Evolutionary conservation across 2,888 invertebrate genomes (phyloP), one percentile per base, ranked within the genome.

Genomic region (Melangyna quadrimaculata): DNA sequence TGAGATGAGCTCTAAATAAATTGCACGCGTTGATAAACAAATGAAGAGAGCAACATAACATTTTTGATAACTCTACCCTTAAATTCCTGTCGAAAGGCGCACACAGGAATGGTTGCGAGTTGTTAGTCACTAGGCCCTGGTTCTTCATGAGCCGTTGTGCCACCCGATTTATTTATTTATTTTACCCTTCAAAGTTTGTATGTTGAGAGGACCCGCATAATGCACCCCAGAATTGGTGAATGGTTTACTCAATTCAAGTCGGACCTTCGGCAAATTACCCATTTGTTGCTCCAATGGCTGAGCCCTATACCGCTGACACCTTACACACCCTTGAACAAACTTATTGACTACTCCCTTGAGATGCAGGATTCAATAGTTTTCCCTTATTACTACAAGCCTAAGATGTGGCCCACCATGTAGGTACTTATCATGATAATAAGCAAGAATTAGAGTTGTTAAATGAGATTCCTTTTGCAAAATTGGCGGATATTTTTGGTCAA

Each of bases 231-330:
- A 51, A 10, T 67, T 67, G 0, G 65, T 67, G 17, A 48, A 67
- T 51, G 65, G 65, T 19, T 45, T 45, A 19, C 10, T 32, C 29
- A 65, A 32, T 48, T 65, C 45, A 0, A 65, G 48, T 2, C 67
- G 22, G 3, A 35, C 22, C 35, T 29, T 19, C 1, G 48, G 32
- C 17, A 67, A 51, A 22, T 35, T 67, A 9, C 48, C 67, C 48
- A 67, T 67, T 7, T 67, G 51, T 35, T 51, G 67, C 10, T 63
- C 27, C n/a, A 63, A 45, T 2, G 63, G 63, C n/a, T 29, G 63
- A 17, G 63, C 63, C 45, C 2, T 51, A 8, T 67, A 51, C 2
- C 67, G 48, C 35, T 67, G 67, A 35, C 51, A 67, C n/a, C 4
- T 67, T 22, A 51, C 51, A 67, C 35, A 67, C 35, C 14, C 10